Evolutionary conservation across 2,797 vertebrate genomes (phyloP), one percentile per base, ranked within the genome.

Genomic region (Mastacembelus armatus): DNA sequence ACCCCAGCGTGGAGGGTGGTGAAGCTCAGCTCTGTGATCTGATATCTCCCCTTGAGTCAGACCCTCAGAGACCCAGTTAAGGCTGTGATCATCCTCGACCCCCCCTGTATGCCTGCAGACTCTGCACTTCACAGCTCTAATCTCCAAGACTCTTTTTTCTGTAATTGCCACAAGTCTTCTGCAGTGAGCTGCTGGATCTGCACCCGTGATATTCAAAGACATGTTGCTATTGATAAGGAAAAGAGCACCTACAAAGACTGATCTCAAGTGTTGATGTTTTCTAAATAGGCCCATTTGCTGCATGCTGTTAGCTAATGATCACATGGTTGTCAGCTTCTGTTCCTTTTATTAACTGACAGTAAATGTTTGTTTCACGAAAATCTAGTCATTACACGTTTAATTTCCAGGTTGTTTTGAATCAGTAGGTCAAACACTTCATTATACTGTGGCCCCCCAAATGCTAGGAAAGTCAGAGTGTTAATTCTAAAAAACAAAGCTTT

Each of bases 11-110:
- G n/a, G 15, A 70, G 38, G 59, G 18, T 26, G 58, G 45, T 50
- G 39, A 39, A 57, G 24, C 35, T 54, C 2, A 1, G 21, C 50
- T 62, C 58, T 72, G 63, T 71, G 66, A 84, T 83, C 71, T 72
- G 16, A 45, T 75, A 38, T 30, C 61, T 56, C 45, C 42, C 55
- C 49, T 32, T 2, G 50, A 71, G 66, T 78, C 38, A 66, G 72
- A 75, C 57, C 57, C 65, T n/a, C 39, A 47, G 77, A 86, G 74
- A 78, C 66, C 36, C 26, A 65, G 35, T 4, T 6, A 33, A 55
- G 36, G 45, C 66, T 81, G 55, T 84, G 81, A 84, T 79, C 76
- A 73, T 65, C 36, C 43, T 3, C 52, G 78, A 63, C 74, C 71
- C 80, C 49, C 52, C n/a, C n/a, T n/a, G 39, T 14, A 45, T 2